These are phyloP conservation scores for Argopecten irradians DNA, from an alignment of 1,140 invertebrate genomes.

Conservation along the genomic window DNA sequence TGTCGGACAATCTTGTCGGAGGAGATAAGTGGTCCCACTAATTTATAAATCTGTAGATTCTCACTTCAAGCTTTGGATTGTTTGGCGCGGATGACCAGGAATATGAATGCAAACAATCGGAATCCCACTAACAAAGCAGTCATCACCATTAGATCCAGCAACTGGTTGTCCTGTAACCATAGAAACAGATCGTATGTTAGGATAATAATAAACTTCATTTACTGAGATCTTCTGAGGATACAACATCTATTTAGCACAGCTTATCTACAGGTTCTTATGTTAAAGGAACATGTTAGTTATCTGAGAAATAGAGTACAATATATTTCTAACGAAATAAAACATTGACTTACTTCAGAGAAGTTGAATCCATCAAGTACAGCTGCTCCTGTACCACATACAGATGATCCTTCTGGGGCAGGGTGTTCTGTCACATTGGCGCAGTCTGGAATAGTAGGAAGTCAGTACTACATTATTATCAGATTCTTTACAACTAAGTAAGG, in stretches of 20 bases:
- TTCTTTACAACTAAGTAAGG: background rate
- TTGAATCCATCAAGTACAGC: constrained; percentile 19
- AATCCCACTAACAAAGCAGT: constrained; percentile 86
- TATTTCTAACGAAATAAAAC: background rate
- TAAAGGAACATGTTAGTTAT: background rate
- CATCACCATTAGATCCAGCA: constrained; percentile 84
- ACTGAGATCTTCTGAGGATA: background rate
- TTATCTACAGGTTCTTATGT: background rate
- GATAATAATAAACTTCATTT: background rate
- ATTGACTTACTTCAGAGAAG: constrained; percentile 34
- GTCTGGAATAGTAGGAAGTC: background rate
- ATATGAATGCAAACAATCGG: constrained; percentile 86
- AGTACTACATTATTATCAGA: background rate
- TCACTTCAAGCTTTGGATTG: constrained; percentile 43
- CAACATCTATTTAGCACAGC: background rate
- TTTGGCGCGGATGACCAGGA: constrained; percentile 77
- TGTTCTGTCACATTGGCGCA: background rate
- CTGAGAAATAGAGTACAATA: background rate
- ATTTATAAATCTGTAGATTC: too few species aligned
- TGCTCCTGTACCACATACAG: background rate
- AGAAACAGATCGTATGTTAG: constrained; percentile 38
- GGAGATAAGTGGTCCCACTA: too few species aligned
- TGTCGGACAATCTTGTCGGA: too few species aligned
- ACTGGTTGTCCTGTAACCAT: constrained; percentile 83
- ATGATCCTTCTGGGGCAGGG: background rate